These are phyloP conservation scores for Drosophila sulfurigaster DNA, from an alignment of 1,140 invertebrate genomes.

Conservation along the genomic window DNA sequence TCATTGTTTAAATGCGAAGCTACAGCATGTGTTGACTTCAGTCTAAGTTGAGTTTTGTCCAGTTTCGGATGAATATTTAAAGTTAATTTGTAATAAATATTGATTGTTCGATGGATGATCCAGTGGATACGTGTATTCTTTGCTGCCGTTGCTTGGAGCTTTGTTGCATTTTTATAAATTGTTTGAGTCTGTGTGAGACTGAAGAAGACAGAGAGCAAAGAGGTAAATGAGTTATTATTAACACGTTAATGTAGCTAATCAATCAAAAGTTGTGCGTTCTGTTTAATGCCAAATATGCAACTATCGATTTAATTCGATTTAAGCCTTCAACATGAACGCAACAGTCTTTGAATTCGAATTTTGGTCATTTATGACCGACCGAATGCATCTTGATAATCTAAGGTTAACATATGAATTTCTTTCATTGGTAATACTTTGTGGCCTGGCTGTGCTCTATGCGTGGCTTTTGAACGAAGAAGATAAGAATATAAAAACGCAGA, in stretches of 20 bases:
- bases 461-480: slow-evolving; percentile 15
- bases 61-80: no score
- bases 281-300: neutral
- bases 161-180: no score
- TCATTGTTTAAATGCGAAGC: no score
- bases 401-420: slow-evolving; percentile 24
- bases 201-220: no score
- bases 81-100: no score
- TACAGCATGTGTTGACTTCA: no score
- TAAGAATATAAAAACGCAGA: neutral
- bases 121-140: no score
- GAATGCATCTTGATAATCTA: slow-evolving; percentile 38
- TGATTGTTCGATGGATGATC: no score
- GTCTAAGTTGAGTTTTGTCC: no score
- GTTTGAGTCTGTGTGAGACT: no score
- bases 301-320: slow-evolving; percentile 7
- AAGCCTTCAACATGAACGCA: slow-evolving; percentile 49
- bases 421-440: neutral
- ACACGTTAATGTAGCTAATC: neutral
- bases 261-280: neutral
- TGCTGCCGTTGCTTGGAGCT: no score
- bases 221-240: no score
- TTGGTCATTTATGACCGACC: slow-evolving; percentile 20
- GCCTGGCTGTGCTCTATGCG: slow-evolving; percentile 11
- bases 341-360: slow-evolving; percentile 38